Evolutionary conservation across 2,797 vertebrate genomes (phyloP), one percentile per base, ranked within the genome.

Genomic region (Octomys mimax): DNA sequence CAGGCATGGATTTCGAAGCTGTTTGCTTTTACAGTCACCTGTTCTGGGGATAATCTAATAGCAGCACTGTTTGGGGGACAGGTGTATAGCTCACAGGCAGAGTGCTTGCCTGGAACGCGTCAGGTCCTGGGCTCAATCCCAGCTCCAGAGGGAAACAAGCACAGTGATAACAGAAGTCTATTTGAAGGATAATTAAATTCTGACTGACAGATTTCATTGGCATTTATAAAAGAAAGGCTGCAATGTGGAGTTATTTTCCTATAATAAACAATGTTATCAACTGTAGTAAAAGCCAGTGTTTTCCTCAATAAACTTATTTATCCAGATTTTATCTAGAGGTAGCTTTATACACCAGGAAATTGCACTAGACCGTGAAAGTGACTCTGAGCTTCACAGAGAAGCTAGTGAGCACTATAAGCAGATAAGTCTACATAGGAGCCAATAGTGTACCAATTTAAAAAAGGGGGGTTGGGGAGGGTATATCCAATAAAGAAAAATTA

Each of bases 31-130:
- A 68, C n/a, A 92, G 96, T n/a, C 85, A 36, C 52, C 36, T 97
- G 2, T 97, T 77, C 66, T 18, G 98, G 98, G 98, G 98, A 98
- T 99, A 98, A 98, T 96, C 98, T 99, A 99, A 98, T 98, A 98
- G 98, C 98, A 98, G 2, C 6, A 81, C 59, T 80, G 26, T 28
- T 93, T 22, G 33, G 39, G 36, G 42, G 33, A 24, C 26, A 21
- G 61, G n/a, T 5, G 31, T 66, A 24, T 62, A 78, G 59, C 87
- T 89, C 81, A 62, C 36, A 70, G 62, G 13, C 57, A 24, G 24
- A 83, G 33, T 33, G 31, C 49, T 59, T 78, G 80, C 70, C 59
- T 83, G 31, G 31, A 36, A 59, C 22, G 70, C 1, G 19, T 9
- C 1, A 64, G n/a, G 16, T 33, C 26, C 54, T 21, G 52, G 39